These are phyloP conservation scores for Odontocolon sp. DNA, from an alignment of 2,888 invertebrate genomes.

Conservation along the genomic window DNA sequence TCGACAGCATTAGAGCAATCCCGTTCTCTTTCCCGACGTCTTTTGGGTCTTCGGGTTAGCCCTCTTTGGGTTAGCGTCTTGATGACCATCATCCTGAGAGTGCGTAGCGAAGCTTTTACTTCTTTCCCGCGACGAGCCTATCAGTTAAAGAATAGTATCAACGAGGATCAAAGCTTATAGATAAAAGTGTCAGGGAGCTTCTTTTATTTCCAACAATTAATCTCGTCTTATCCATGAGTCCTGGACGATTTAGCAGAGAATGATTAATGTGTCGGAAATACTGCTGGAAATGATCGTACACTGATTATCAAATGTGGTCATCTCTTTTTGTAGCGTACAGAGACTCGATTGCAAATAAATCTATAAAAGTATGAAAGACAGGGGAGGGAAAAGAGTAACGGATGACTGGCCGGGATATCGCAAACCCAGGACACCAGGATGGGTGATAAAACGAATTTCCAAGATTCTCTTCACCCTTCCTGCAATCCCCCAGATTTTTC, in stretches of 20 bases:
- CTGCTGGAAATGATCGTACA: not conserved
- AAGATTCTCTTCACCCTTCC: not conserved
- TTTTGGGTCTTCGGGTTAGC: not conserved
- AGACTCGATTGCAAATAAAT: no score
- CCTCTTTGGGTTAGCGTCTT: constrained; percentile 18
- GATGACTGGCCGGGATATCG: not conserved
- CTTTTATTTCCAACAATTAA: constrained; percentile 37
- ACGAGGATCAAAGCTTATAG: constrained; percentile 1
- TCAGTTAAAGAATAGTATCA: constrained; percentile 39
- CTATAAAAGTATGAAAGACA: no score
- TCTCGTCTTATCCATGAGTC: constrained; percentile 30
- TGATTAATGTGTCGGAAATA: no score
- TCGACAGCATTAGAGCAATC: constrained; percentile 25
- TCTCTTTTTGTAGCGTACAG: no score
- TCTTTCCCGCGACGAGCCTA: constrained; percentile 1
- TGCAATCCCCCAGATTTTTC: constrained; percentile 5
- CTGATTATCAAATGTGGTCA: not conserved
- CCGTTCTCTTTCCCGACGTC: constrained; percentile 16
- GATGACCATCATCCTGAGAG: constrained; percentile 29
- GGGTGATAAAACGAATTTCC: constrained; percentile 31
- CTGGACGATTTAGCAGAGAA: not conserved
- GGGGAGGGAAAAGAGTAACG: not conserved
- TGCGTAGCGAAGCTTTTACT: constrained; percentile 6
- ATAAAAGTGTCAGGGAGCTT: constrained; percentile 36
- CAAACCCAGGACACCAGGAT: not conserved